Percentiles rank a stretch among this genome's conserved stretches.
Evolutionary conservation across 2,113 vertebrate species (phyloP).

Genomic region (Empidonax traillii): DNA sequence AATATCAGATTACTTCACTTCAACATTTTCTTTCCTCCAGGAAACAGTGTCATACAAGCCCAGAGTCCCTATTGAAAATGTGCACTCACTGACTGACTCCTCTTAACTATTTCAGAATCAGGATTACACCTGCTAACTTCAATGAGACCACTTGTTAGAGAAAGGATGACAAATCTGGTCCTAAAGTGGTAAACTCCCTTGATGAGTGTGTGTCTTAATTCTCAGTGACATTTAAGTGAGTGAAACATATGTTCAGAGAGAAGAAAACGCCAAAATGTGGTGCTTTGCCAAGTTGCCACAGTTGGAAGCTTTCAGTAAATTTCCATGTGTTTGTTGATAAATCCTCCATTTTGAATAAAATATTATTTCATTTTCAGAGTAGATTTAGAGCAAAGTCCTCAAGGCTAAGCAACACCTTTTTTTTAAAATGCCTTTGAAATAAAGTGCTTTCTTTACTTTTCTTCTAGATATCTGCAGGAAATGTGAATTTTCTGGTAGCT

Average conservation of each 20-base stretch:
- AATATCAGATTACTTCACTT: neutral
- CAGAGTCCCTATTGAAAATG: neutral
- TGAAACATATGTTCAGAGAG: conserved; percentile 38
- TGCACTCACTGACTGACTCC: neutral
- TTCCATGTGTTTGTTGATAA: conserved; percentile 33
- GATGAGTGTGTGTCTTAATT: conserved; percentile 26
- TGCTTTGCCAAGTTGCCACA: conserved; percentile 11
- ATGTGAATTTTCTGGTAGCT: neutral
- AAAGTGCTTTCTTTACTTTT: neutral
- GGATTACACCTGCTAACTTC: neutral
- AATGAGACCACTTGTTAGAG: neutral
- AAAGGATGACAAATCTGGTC: conserved; percentile 1
- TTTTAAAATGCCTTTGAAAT: neutral
- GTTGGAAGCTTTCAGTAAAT: conserved; percentile 32
- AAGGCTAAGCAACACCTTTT: neutral
- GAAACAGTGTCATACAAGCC: neutral
- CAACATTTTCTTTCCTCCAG: neutral
- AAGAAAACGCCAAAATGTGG: conserved; percentile 21
- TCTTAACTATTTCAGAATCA: neutral
- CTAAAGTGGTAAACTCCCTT: neutral
- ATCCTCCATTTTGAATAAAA: conserved; percentile 30
- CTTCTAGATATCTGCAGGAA: neutral
- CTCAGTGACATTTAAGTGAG: conserved; percentile 35
- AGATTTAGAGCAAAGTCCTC: neutral
- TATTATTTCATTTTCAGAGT: neutral